These are phyloP conservation scores for Thaumetopoea pityocampa DNA, from an alignment of 1,140 invertebrate species.

Conservation along the genomic window DNA sequence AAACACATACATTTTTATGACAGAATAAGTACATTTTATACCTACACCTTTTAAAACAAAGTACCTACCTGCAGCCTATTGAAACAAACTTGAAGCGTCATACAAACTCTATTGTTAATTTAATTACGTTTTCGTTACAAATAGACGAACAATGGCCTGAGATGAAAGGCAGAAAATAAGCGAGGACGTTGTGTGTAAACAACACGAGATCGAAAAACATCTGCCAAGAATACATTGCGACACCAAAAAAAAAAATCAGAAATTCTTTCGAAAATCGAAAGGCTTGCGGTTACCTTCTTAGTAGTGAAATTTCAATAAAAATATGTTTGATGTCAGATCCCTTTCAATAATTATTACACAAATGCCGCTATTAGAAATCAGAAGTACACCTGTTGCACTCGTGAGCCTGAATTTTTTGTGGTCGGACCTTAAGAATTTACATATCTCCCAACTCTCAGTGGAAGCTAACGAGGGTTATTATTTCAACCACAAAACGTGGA, in stretches of 20 bases:
- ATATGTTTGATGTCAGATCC: conserved; percentile 40
- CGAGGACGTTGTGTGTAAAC: conserved; percentile 2
- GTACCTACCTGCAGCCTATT: too few relatives aligned
- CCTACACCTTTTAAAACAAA: too few relatives aligned
- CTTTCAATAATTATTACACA: conserved; percentile 48
- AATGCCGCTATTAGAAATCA: conserved; percentile 64
- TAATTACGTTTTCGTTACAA: too few relatives aligned
- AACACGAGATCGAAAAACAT: conserved; percentile 12
- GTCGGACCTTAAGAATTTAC: conserved; percentile 63
- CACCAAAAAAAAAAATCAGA: conserved; percentile 6
- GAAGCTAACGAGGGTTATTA: conserved; percentile 66
- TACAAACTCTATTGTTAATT: too few relatives aligned
- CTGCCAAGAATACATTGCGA: conserved; percentile 7
- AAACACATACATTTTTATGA: too few relatives aligned
- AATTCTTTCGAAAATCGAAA: conserved; percentile 44
- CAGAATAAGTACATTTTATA: too few relatives aligned
- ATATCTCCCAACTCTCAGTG: conserved; percentile 64
- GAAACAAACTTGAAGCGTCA: too few relatives aligned
- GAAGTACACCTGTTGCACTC: conserved; percentile 61
- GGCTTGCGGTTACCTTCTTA: conserved; percentile 34
- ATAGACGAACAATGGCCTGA: conserved; percentile 3
- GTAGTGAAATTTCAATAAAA: conserved; percentile 44
- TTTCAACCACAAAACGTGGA: conserved; percentile 68
- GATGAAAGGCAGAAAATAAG: conserved; percentile 8
- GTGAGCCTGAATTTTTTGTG: conserved; percentile 61